A percentile compares a stretch with the other conserved stretches of the same genome.
These are phyloP conservation scores for Bombus sibiricus DNA, from an alignment of 1,140 invertebrate species.

Conservation along the genomic window DNA sequence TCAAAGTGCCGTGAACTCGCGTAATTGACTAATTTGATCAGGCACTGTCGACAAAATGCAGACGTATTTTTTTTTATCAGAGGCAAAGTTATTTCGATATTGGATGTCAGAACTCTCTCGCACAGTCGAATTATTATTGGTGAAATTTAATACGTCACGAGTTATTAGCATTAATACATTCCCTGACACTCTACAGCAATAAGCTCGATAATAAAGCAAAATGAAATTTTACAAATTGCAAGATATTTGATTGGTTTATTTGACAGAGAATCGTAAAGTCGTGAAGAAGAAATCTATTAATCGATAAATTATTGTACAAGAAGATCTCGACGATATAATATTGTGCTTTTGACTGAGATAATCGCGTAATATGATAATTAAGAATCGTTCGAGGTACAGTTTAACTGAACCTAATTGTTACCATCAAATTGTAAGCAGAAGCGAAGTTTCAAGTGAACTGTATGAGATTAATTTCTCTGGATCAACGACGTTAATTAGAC, in stretches of 20 bases:
- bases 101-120: neutral
- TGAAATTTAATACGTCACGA: neutral
- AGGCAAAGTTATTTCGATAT: neutral
- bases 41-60: too few species aligned
- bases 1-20: neutral
- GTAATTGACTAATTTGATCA: neutral
- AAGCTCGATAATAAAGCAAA: neutral
- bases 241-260: neutral
- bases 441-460: neutral
- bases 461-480: neutral
- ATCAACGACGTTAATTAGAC: neutral
- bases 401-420: neutral
- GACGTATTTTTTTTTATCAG: neutral
- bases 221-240: neutral
- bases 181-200: neutral
- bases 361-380: neutral
- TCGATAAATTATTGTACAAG: neutral
- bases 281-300: neutral
- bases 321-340: too few species aligned
- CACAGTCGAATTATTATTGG: too few species aligned
- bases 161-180: neutral
- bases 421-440: neutral
- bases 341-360: neutral
- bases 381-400: neutral
- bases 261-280: too few species aligned